Evolutionary conservation across 2,888 invertebrate species (phyloP).

Genomic region (Xestia ashworthii): DNA sequence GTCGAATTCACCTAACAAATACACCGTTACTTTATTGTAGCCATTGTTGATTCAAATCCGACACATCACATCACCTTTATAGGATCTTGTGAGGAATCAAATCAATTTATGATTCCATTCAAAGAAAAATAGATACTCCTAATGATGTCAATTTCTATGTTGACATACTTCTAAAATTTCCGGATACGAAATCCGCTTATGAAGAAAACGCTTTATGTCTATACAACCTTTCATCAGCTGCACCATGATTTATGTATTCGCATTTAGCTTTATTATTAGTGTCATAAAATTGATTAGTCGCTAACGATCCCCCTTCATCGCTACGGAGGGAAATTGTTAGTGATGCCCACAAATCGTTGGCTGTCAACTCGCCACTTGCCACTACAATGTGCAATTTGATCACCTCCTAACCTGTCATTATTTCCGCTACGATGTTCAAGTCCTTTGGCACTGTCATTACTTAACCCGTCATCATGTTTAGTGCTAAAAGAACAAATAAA

Average conservation of each 20-base stretch:
- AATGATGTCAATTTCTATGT: slow-evolving; percentile 8
- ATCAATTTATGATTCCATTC: slow-evolving; percentile 16
- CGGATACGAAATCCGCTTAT: not conserved
- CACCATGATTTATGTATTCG: slow-evolving; percentile 15
- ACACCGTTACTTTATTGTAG: slow-evolving; percentile 51
- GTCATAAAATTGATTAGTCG: slow-evolving; percentile 46
- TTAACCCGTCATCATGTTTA: slow-evolving; percentile 21
- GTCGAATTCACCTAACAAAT: slow-evolving; percentile 53
- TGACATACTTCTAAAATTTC: slow-evolving; percentile 6
- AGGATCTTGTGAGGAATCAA: slow-evolving; percentile 28
- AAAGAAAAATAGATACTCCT: not conserved
- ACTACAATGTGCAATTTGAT: slow-evolving; percentile 51
- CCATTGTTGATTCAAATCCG: slow-evolving; percentile 52
- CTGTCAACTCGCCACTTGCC: slow-evolving; percentile 35
- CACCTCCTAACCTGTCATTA: slow-evolving; percentile 35
- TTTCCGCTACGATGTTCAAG: slow-evolving; percentile 39
- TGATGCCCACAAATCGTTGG: slow-evolving; percentile 37
- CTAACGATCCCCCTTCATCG: slow-evolving; percentile 33
- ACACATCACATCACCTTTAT: slow-evolving; percentile 32
- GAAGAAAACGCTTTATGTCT: not conserved
- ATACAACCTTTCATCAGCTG: slow-evolving; percentile 2
- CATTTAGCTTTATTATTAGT: slow-evolving; percentile 12
- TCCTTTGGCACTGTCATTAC: slow-evolving; percentile 36
- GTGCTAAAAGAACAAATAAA: slow-evolving; percentile 15
- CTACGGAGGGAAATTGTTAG: slow-evolving; percentile 19